Conservation (phyloP, 2,888 invertebrate species). For the Eumacrocentrus americanus region DNA sequence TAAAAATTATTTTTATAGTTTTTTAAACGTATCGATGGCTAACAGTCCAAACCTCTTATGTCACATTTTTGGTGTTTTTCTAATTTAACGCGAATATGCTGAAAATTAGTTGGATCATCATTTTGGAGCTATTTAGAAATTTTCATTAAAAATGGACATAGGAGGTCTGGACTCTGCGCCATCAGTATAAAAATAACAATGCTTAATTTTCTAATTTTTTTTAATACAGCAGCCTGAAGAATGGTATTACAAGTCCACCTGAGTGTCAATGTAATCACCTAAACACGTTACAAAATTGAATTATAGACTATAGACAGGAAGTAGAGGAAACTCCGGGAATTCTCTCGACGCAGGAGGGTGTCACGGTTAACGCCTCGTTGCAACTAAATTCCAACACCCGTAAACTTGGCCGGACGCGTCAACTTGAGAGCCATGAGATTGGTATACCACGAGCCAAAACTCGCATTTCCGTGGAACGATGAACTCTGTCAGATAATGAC, state of each 20-base stretch:
- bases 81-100: too few relatives aligned
- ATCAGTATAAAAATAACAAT: too few relatives aligned
- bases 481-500: neutral
- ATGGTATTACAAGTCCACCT: too few relatives aligned
- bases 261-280: conserved; percentile 27
- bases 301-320: conserved; percentile 41
- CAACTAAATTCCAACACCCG: conserved; percentile 40
- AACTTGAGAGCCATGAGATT: conserved; percentile 17
- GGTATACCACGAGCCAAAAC: neutral
- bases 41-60: too few relatives aligned
- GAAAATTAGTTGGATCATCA: too few relatives aligned
- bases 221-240: neutral
- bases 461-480: neutral
- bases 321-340: conserved; percentile 41
- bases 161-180: too few relatives aligned
- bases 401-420: conserved; percentile 34
- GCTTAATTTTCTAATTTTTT: too few relatives aligned
- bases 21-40: too few relatives aligned
- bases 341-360: conserved; percentile 42
- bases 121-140: too few relatives aligned
- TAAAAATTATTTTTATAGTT: too few relatives aligned
- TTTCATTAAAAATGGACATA: too few relatives aligned
- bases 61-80: too few relatives aligned
- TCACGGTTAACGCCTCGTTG: conserved; percentile 44
- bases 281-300: conserved; percentile 42